phyloP scores from a whole-genome alignment of 2,888 invertebrate species.

The Leptinotarsa peninsularis region DNA sequence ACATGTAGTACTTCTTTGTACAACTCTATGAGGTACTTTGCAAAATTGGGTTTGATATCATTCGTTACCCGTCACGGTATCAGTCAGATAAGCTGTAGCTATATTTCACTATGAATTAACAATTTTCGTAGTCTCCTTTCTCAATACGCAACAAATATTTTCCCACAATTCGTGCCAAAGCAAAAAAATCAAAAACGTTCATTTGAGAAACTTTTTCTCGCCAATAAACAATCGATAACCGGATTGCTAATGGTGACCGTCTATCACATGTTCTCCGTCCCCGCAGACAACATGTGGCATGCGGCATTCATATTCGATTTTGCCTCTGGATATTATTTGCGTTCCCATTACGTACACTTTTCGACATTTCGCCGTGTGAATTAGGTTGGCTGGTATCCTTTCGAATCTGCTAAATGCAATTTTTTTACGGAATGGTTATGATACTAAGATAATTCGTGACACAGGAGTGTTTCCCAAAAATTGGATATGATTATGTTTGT shows the following conservation, averaged over 20 bases:
- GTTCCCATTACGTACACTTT: conserved; percentile 3
- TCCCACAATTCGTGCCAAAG: background rate
- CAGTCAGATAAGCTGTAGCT: too few species aligned
- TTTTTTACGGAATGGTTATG: background rate
- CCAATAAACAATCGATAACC: background rate
- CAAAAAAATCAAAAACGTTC: background rate
- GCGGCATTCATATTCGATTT: conserved; percentile 28
- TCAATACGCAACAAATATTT: background rate
- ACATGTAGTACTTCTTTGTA: too few species aligned
- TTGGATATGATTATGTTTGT: background rate
- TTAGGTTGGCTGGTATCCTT: background rate
- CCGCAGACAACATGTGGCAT: conserved; percentile 33
- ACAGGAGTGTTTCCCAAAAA: background rate
- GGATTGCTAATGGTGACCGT: conserved; percentile 15
- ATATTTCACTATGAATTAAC: too few species aligned
- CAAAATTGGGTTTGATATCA: background rate
- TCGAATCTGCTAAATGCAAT: background rate
- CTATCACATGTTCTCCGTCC: conserved; percentile 28
- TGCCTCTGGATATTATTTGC: conserved; percentile 28
- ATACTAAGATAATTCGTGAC: background rate
- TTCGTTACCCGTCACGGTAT: too few species aligned
- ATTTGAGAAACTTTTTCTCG: background rate
- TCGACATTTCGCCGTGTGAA: background rate
- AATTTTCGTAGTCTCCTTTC: background rate
- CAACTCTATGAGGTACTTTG: too few species aligned